Base-by-base conservation (phyloP, 2,797 vertebrate genomes). In the Anableps anableps region DNA sequence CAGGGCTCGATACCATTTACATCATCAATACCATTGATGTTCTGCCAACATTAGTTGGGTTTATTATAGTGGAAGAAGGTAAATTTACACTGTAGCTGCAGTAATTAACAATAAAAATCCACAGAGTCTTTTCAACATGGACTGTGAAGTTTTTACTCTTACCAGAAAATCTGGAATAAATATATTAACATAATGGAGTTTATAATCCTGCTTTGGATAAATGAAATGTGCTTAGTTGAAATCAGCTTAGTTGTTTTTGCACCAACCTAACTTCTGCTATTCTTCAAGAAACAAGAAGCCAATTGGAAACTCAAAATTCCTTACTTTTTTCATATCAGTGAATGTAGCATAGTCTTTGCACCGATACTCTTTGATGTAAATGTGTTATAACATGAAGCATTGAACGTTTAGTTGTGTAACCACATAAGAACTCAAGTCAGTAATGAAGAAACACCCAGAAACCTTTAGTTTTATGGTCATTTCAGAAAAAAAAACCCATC, bases 391-490 rank as follows among this genome's bases (percentile, higher is more conserved):
- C 41, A 0, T 48, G 80, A 51, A 8, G 9, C 38, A 10, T 21
- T 29, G 0, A 78, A 43, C 2, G 10, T 16, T 26, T 72, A 29
- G 64, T 64, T 76, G 31, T 72, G 76, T 19, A 78, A 58, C 3
- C 34, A 72, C 75, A 78, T 74, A 68, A 75, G 72, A 77, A 62
- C 29, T 66, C 47, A 2, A 36, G 38, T 4, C 41, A 55, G 50
- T 1, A 5, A 34, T 47, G 17, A 70, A 43, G 13, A 72, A 34
- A 72, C 17, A 51, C 48, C 34, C n/a, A 26, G 19, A 68, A 5
- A 38, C 11, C 0, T 4, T 4, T 21, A 4, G 4, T 41, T 41
- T 68, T 68, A 68, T 38, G 7, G 17, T 68, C 5, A 41, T 26
- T 4, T 68, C 4, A 43, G 66, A 11, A 68, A 41, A 4, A 21